Base-by-base conservation (phyloP, 2,113 vertebrate genomes). In the Triplophysa rosa region DNA sequence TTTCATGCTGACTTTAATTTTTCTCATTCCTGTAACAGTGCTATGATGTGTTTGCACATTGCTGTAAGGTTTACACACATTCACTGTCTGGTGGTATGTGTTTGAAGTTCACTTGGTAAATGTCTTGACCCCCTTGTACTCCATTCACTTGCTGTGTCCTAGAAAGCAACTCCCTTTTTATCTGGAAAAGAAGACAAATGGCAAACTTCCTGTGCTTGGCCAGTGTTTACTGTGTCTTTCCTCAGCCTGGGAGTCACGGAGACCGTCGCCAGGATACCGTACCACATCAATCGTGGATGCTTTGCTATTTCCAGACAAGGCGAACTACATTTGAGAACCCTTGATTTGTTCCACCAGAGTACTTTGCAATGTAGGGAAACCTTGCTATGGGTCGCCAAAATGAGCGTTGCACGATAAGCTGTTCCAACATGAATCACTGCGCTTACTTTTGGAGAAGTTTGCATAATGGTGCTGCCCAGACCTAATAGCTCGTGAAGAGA, bases 151-250 rank as follows among this genome's bases (percentile, higher is more conserved):
- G 78, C 82, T 78, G 78, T 84, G 78, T 59, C 80, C 82, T 66
- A 10, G 12, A 82, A 78, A 79, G 69, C 87, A 89, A 86, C 86
- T 89, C 71, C 56, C 58, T 84, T 54, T 89, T 73, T 86, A 84
- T 90, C 81, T 87, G 85, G 80, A 85, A 86, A 82, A 86, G 87
- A 87, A 77, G 59, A 82, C 61, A 37, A 73, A 86, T 82, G 80
- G 87, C 87, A 89, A 88, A 88, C 89, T 88, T 91, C 89, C 89
- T 84, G 87, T 87, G 83, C 83, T 82, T 47, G 70, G 74, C 58
- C 83, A 86, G 85, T 89, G 88, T 91, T 93, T 90, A 90, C 89
- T 87, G 82, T 87, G 83, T 66, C 84, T 75, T 74, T 66, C 61
- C 78, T 82, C 79, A 82, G 73, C 74, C 83, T 62, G 80, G 83